Conservation (phyloP, 2,797 vertebrate genomes). For the Gallirallus australis region DNA sequence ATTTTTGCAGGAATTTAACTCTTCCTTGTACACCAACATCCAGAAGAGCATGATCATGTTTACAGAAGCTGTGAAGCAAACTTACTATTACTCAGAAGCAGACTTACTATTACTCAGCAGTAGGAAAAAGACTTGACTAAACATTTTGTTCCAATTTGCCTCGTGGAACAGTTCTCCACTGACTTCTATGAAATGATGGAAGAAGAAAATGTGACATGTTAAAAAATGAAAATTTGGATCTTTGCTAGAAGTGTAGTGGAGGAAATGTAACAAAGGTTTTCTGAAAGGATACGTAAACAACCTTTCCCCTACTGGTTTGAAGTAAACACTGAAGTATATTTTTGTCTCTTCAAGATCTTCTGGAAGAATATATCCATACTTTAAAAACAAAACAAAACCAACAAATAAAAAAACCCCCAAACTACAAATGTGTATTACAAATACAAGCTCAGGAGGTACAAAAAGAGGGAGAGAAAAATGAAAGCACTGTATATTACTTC, state of each 20-base stretch:
- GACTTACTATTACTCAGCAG: not conserved
- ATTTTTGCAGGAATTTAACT: not conserved
- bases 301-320: conserved; percentile 83
- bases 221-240: not conserved
- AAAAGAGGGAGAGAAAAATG: not conserved
- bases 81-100: not conserved
- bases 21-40: not conserved
- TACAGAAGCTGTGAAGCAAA: not conserved
- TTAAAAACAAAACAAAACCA: conserved; percentile 21
- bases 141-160: not conserved
- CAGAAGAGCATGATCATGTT: not conserved
- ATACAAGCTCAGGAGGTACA: not conserved
- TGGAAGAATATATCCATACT: conserved; percentile 93
- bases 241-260: not conserved
- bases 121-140: not conserved
- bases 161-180: not conserved
- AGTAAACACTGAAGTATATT: conserved; percentile 89
- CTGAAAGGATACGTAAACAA: conserved; percentile 89
- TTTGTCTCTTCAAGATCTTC: conserved; percentile 73
- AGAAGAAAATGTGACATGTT: not conserved
- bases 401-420: not conserved
- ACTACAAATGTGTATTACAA: not conserved
- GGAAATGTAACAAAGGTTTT: not conserved
- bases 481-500: not conserved
- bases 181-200: not conserved